These are phyloP conservation scores for Helicolenus hilgendorfi DNA, from an alignment of 2,797 vertebrate species.

Conservation along the genomic window DNA sequence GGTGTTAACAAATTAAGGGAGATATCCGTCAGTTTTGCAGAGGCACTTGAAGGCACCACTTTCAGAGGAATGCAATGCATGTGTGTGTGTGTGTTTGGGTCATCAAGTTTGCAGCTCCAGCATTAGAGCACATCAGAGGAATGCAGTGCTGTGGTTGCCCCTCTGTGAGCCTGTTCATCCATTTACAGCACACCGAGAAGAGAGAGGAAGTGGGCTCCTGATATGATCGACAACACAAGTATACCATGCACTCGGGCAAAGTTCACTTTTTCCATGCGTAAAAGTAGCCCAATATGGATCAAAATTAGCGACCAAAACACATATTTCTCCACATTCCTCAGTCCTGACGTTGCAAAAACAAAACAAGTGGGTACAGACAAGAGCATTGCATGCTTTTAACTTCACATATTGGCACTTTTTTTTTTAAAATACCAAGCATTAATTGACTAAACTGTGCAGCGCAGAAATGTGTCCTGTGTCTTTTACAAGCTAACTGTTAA, in stretches of 20 bases:
- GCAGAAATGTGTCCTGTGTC: background rate
- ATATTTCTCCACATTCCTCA: constrained; percentile 40
- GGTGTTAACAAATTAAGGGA: constrained; percentile 70
- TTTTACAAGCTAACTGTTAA: background rate
- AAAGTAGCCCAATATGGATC: background rate
- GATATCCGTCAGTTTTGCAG: constrained; percentile 49
- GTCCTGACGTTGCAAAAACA: constrained; percentile 37
- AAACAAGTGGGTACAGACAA: background rate
- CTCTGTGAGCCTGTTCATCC: constrained; percentile 21
- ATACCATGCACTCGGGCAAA: constrained; percentile 23
- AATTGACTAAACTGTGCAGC: constrained; percentile 35
- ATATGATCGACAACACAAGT: background rate
- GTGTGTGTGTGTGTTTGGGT: constrained; percentile 28
- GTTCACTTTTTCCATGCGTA: constrained; percentile 29
- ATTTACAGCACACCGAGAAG: background rate
- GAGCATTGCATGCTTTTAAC: background rate
- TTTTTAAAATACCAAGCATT: background rate
- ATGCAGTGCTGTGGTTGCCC: constrained; percentile 56
- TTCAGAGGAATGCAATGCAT: background rate
- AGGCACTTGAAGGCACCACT: background rate
- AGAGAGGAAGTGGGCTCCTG: constrained; percentile 3
- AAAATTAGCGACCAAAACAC: background rate
- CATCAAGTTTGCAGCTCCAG: constrained; percentile 47
- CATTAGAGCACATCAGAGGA: constrained; percentile 43
- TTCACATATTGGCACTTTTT: constrained; percentile 10